These are phyloP conservation scores for Epirrhoe alternata DNA, from an alignment of 2,888 invertebrate species.

Conservation along the genomic window DNA sequence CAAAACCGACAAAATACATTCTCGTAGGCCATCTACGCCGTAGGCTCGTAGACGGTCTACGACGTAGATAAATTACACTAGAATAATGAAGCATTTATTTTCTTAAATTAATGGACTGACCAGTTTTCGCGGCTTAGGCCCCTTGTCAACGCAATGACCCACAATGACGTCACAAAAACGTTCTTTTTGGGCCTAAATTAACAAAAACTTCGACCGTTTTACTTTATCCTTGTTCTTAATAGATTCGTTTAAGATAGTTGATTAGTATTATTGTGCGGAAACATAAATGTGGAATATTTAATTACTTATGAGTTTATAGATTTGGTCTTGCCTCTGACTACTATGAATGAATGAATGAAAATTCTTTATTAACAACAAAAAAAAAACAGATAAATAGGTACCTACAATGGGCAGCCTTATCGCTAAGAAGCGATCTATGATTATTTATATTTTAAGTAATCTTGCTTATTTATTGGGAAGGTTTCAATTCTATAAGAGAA, in stretches of 20 bases:
- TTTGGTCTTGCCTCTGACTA: too few species aligned
- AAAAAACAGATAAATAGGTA: too few species aligned
- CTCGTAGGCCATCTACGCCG: conserved; percentile 17
- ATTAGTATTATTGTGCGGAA: too few species aligned
- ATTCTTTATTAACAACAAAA: too few species aligned
- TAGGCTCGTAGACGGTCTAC: conserved; percentile 9
- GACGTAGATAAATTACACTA: conserved; percentile 40
- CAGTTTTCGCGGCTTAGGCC: conserved; percentile 14
- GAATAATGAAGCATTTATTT: conserved; percentile 40
- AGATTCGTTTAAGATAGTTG: background rate
- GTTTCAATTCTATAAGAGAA: too few species aligned
- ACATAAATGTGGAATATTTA: too few species aligned
- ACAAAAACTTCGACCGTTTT: background rate
- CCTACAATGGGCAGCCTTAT: too few species aligned
- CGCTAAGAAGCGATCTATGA: too few species aligned
- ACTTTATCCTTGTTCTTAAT: background rate
- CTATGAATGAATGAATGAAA: too few species aligned
- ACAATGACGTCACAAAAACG: conserved; percentile 14
- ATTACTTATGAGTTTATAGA: too few species aligned
- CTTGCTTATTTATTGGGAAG: too few species aligned
- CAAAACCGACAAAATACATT: conserved; percentile 28
- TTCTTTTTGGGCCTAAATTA: background rate
- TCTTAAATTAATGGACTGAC: conserved; percentile 38
- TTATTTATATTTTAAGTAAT: too few species aligned
- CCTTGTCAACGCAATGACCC: conserved; percentile 17